Evolutionary conservation across 2,113 vertebrate species (phyloP).

Genomic region (Grantiella picta): DNA sequence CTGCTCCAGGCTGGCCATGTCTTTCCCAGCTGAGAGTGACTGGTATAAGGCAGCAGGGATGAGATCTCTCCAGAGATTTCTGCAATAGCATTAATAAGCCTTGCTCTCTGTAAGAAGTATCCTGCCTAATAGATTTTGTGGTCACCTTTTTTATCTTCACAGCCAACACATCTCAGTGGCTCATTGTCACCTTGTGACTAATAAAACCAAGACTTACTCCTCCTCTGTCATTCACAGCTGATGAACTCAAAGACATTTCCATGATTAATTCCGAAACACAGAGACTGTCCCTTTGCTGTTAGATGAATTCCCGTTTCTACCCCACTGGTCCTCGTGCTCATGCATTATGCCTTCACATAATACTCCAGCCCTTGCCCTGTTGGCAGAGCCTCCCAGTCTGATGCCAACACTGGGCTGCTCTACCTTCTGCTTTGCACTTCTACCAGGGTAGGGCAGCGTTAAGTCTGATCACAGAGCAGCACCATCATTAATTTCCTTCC

Average conservation of each 20-base stretch:
- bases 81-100: neutral
- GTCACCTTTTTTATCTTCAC: neutral
- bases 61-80: neutral
- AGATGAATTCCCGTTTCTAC: neutral
- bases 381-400: neutral
- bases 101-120: neutral
- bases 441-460: accelerated
- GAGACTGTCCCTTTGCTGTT: neutral
- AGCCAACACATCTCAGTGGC: neutral
- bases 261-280: neutral
- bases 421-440: neutral
- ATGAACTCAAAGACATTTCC: conserved; percentile 10
- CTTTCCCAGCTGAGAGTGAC: neutral
- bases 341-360: neutral
- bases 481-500: neutral
- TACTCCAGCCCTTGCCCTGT: neutral
- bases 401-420: neutral
- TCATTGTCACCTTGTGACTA: conserved; percentile 25
- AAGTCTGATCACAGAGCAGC: neutral
- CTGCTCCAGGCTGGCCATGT: neutral
- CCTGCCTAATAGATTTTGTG: conserved; percentile 6
- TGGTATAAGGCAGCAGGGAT: neutral
- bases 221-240: conserved; percentile 33
- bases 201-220: conserved; percentile 27
- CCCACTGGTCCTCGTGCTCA: neutral